Base-by-base conservation (phyloP, 2,888 invertebrate species). In the Piscicola geometra region DNA sequence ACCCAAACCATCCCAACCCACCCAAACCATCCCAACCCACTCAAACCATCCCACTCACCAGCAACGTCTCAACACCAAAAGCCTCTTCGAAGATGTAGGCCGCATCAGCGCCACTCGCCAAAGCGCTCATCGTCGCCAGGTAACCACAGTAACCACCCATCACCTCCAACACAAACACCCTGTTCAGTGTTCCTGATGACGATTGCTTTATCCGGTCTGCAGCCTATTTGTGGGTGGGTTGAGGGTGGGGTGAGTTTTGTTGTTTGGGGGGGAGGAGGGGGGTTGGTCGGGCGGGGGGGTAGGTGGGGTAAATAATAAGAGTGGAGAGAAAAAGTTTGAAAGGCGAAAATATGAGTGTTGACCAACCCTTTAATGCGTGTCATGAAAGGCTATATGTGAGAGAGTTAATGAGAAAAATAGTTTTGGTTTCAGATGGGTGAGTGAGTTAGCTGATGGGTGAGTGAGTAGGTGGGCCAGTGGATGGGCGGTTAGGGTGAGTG, bases 141-240 rank as follows among this genome's bases (percentile, higher is more conserved):
- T 99, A 99, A 67, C 99, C 99, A 85, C 98, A 99, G 87, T 91
- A 98, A 3, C 98, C 99, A 70, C 99, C 99, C 99, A 99, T 99
- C 0, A 98, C 98, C 81, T 88, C 87, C 80, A 98, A 93, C 28
- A 98, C 90, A 86, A 98, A 98, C 35, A 97, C 96, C 80, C 99
- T 90, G 9, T 98, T 90, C 86, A 97, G 98, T 0, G 99, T 99
- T 80, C 99, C 99, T 87, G 97, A 96, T 0, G 99, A 99, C 0
- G 97, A 98, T 86, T 98, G 99, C 69, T 99, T 91, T 84, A 99
- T 99, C 71, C 85, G 82, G 80, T 86, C 86, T 81, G 77, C 77
- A 32, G 77, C 78, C 78, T 78, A 15, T 18, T 9, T 18, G 21
- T 5, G 9, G 60, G 25, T 56, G 5, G 60, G 60, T 56, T 25